A percentile compares a stretch with the other conserved stretches of the same genome.
These are phyloP conservation scores for Cydia fagiglandana DNA, from an alignment of 1,140 invertebrate genomes.

Conservation along the genomic window DNA sequence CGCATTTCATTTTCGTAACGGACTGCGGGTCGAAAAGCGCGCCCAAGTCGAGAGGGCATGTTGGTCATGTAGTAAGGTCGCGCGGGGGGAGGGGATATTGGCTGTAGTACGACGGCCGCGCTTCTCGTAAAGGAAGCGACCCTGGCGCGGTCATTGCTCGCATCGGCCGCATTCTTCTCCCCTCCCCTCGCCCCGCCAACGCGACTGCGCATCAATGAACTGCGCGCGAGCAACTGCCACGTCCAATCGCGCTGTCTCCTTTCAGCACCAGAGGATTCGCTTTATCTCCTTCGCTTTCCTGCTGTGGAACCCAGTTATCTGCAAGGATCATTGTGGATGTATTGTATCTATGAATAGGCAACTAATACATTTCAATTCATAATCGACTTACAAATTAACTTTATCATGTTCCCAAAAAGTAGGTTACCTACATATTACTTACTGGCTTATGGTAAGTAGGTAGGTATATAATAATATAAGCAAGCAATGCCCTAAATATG, in stretches of 20 bases:
- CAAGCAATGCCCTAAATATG: too few relatives aligned
- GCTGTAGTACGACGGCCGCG: slow-evolving; percentile 75
- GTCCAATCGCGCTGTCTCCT: slow-evolving; percentile 55
- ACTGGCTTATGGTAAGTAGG: too few relatives aligned
- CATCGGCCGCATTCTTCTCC: slow-evolving; percentile 74
- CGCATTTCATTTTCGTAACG: slow-evolving; percentile 77
- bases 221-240: slow-evolving; percentile 65
- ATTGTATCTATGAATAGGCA: not conserved
- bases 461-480: too few relatives aligned
- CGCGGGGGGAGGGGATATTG: slow-evolving; percentile 49
- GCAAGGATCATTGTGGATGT: not conserved
- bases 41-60: slow-evolving; percentile 53
- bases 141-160: slow-evolving; percentile 77
- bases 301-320: slow-evolving; percentile 36
- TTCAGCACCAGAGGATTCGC: slow-evolving; percentile 38
- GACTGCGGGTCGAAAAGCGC: slow-evolving; percentile 73
- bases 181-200: slow-evolving; percentile 56
- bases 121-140: slow-evolving; percentile 78
- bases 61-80: slow-evolving; percentile 60
- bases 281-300: slow-evolving; percentile 47
- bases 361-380: not conserved
- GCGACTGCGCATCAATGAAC: slow-evolving; percentile 76
- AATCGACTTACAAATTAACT: not conserved
- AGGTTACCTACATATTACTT: too few relatives aligned
- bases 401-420: not conserved